Evolutionary conservation across 2,888 invertebrate species (phyloP).

Genomic region (Amphipyra berbera): DNA sequence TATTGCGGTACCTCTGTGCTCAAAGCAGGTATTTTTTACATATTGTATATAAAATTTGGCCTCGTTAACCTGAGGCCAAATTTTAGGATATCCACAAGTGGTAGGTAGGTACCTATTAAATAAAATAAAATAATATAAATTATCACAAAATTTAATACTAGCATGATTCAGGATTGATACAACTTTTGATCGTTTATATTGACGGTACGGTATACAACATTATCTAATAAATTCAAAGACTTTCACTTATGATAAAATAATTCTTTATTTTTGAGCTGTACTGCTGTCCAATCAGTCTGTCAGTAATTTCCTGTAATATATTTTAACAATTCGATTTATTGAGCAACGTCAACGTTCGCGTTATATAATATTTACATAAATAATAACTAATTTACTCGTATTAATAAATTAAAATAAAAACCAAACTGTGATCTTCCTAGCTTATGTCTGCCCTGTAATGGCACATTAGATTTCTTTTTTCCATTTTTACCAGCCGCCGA

Average conservation of each 20-base stretch:
- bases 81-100: too few species aligned
- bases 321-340: constrained; percentile 28
- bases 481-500: constrained; percentile 49
- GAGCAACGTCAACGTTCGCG: constrained; percentile 41
- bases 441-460: constrained; percentile 79
- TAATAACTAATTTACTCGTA: constrained; percentile 36
- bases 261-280: background rate
- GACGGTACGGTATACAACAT: constrained; percentile 12
- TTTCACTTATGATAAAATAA: background rate
- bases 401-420: constrained; percentile 54
- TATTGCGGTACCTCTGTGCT: too few species aligned
- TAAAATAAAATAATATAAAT: constrained; percentile 34
- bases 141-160: constrained; percentile 62
- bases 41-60: too few species aligned
- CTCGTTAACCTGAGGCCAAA: too few species aligned
- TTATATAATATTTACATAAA: constrained; percentile 50
- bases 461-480: constrained; percentile 76
- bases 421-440: constrained; percentile 55
- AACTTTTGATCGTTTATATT: constrained; percentile 29
- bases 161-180: constrained; percentile 39
- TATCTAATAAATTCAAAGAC: constrained; percentile 8
- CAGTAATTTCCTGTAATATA: constrained; percentile 2
- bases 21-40: too few species aligned
- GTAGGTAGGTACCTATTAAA: constrained; percentile 21
- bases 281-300: background rate